Evolutionary conservation across 2,113 vertebrate species (phyloP).

Genomic region (Stigmatopora nigra): DNA sequence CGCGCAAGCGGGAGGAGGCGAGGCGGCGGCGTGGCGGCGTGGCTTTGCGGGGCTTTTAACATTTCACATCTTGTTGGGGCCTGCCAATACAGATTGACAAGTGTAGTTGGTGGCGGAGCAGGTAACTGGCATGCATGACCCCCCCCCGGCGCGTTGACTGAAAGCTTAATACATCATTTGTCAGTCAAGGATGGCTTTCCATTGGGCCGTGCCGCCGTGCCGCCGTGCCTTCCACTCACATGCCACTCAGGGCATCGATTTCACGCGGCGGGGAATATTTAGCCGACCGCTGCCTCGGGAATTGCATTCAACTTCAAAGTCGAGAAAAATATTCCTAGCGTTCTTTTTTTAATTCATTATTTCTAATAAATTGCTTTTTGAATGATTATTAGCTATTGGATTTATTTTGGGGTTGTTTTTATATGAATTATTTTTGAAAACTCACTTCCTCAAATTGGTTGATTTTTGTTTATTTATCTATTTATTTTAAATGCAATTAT

Average conservation of each 20-base stretch:
- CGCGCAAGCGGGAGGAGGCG: conserved; percentile 54
- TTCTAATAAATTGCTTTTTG: too few species aligned
- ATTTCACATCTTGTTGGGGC: conserved; percentile 74
- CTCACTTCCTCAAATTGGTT: too few species aligned
- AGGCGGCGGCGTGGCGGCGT: conserved; percentile 63
- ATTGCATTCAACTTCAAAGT: too few species aligned
- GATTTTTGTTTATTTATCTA: too few species aligned
- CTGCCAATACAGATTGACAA: conserved; percentile 70
- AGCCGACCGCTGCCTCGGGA: too few species aligned
- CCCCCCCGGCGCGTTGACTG: conserved; percentile 59
- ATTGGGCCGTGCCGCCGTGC: conserved; percentile 70
- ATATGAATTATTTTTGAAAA: too few species aligned
- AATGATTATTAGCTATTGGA: too few species aligned
- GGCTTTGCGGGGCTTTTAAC: conserved; percentile 64
- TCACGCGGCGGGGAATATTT: conserved; percentile 57
- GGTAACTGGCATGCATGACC: conserved; percentile 72
- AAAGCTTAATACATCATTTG: conserved; percentile 77
- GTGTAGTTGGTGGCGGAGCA: conserved; percentile 66
- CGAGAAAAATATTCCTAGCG: too few species aligned
- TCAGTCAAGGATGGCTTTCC: conserved; percentile 73
- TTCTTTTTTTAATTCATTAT: too few species aligned
- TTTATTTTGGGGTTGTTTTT: too few species aligned
- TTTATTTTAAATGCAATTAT: too few species aligned
- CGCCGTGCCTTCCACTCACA: conserved; percentile 61
- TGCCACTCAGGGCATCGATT: conserved; percentile 55